Evolutionary conservation across 2,888 invertebrate species (phyloP).

Genomic region (Phasia obesa): DNA sequence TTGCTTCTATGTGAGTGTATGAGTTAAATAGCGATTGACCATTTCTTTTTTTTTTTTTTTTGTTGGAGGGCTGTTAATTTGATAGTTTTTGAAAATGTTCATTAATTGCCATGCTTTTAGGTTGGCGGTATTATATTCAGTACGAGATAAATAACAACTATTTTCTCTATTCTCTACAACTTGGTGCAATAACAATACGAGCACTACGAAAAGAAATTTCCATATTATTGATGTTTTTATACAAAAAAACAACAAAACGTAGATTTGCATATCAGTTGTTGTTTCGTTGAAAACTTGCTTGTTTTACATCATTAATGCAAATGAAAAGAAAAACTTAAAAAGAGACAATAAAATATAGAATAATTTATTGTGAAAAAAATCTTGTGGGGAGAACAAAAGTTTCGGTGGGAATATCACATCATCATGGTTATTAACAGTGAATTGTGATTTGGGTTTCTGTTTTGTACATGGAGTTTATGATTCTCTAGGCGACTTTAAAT

Average conservation of each 20-base stretch:
- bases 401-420: conserved; percentile 49
- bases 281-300: conserved; percentile 26
- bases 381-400: conserved; percentile 43
- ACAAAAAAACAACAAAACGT: conserved; percentile 1
- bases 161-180: neutral
- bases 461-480: conserved; percentile 13
- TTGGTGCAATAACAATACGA: too few species aligned
- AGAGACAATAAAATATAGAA: conserved; percentile 25
- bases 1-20: neutral
- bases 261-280: conserved; percentile 66
- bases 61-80: conserved; percentile 61
- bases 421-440: conserved; percentile 16
- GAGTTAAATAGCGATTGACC: conserved; percentile 51
- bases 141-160: neutral
- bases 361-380: conserved; percentile 23
- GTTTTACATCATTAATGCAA: conserved; percentile 60
- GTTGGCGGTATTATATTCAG: neutral
- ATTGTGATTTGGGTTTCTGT: conserved; percentile 48
- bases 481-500: conserved; percentile 7
- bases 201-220: conserved; percentile 46
- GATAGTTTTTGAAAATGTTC: conserved; percentile 47
- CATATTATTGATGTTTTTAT: conserved; percentile 59
- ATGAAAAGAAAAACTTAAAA: conserved; percentile 49
- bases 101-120: conserved; percentile 33
- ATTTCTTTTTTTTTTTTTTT: conserved; percentile 43